Evolutionary conservation across 2,113 vertebrate genomes (phyloP), one percentile per base, ranked within the genome.

Genomic region (Callithrix jacchus): DNA sequence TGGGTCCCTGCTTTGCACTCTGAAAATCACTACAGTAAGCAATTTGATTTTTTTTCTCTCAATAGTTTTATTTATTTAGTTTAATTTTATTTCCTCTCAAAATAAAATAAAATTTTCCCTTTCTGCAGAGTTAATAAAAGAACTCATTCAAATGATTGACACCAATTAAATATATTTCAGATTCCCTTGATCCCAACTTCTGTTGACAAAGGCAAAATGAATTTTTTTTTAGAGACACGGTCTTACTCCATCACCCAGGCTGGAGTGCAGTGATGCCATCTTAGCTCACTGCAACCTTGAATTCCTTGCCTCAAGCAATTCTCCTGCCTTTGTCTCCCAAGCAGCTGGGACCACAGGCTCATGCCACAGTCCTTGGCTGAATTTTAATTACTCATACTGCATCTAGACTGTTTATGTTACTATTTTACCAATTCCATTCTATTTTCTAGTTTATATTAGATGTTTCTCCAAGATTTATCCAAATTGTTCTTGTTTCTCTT

Each of bases 371-470:
- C 56, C 56, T 58, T 8, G 1, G 61, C 61, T 25, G 37, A 76
- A 77, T 76, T 93, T 82, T 49, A 93, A 49, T 70, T 81, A 45
- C 80, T 86, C 17, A 49, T 64, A 40, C 10, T 47, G 8, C 84
- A 45, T 89, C 52, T 81, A 32, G 56, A 11, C 80, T 74, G 17
- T 92, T 96, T 32, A 10, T 89, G 21, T 80, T 64, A 23, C 42
- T 80, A 8, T 66, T 56, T 66, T 93, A 66, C 74, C 30, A 76
- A 12, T 93, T 93, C 45, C 20, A 30, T 30, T 49, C 35, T 76
- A 5, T 90, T 95, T 95, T 68, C 64, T 90, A 30, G 12, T 85
- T 93, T 86, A 82, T 70, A 49, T 87, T 90, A 52, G 89, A 74
- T 82, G 37, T 93, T 87, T 30, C 30, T 87, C 40, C 35, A 77